Conservation (phyloP, 2,113 vertebrate species). For the Phasianus colchicus region DNA sequence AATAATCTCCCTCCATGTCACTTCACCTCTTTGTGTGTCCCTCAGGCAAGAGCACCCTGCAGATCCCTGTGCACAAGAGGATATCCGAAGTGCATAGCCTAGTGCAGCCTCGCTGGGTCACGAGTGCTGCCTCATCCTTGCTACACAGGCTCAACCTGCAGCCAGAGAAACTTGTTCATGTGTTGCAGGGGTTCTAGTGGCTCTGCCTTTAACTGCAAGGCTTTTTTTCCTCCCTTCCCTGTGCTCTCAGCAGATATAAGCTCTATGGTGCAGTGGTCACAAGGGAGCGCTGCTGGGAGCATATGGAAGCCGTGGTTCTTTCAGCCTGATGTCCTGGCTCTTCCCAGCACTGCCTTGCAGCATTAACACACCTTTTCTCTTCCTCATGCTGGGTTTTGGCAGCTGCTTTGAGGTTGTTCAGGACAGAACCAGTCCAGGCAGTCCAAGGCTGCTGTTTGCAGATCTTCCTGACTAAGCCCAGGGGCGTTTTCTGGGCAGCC, state of each 20-base stretch:
- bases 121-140: fast-evolving
- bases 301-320: not conserved
- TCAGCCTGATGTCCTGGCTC: not conserved
- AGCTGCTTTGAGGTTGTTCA: conserved; percentile 12
- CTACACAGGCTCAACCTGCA: not conserved
- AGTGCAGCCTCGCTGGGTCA: not conserved
- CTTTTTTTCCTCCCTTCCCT: not conserved
- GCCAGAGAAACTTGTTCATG: no score
- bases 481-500: not conserved
- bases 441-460: conserved; percentile 30
- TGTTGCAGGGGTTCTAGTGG: fast-evolving
- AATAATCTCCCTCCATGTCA: not conserved
- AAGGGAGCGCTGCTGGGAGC: not conserved
- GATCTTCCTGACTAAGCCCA: not conserved
- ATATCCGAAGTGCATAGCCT: fast-evolving
- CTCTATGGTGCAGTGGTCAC: not conserved
- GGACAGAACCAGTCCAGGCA: conserved; percentile 49
- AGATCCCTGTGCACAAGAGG: fast-evolving
- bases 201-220: fast-evolving
- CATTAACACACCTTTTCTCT: not conserved
- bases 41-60: fast-evolving
- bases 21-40: not conserved
- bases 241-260: not conserved
- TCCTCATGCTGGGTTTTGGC: not conserved
- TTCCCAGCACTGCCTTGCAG: not conserved